Evolutionary conservation across 1,140 invertebrate species (phyloP), one percentile per base, ranked within the genome.

Genomic region (Nephotettix cincticeps): DNA sequence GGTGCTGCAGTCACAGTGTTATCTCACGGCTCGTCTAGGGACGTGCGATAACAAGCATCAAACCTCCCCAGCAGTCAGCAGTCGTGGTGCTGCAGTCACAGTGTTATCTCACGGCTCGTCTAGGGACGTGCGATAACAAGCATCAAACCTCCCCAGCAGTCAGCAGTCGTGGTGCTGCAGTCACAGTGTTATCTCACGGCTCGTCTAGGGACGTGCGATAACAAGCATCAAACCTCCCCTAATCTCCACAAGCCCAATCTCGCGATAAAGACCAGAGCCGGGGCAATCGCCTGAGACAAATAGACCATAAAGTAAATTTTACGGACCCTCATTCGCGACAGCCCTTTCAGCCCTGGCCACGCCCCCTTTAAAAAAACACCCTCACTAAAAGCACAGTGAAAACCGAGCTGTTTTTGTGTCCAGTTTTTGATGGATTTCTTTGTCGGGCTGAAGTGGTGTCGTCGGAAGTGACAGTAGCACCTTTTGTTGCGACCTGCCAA

Each of bases 381-480:
- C 64, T 45, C 32, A 25, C 64, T 67, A 67, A 67, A 67, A 67
- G 64, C 64, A 67, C 32, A 67, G 64, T 67, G 64, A 67, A 67
- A 67, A 67, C 64, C 36, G 40, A 67, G 64, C 64, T 67, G 64
- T 67, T 67, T 67, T 65, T 67, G 64, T 43, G 64, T 67, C 64
- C 40, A 67, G 30, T 67, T 67, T 65, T 67, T 67, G 30, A 67
- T 67, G 64, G 64, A 67, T 67, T 67, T 67, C 64, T 67, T 67
- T 67, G 64, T 67, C 25, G 64, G 32, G 36, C 30, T 67, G 32
- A 67, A 67, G 64, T 67, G 64, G 64, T 67, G 64, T 43, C 64
- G 40, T 67, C 13, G 19, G 19, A 36, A 43, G 64, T 67, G 64
- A 67, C 64, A 67, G 64, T 67, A 67, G 64, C 61, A 64, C 40